These are phyloP conservation scores for Helostoma temminkii DNA, from an alignment of 2,797 vertebrate genomes.

Conservation along the genomic window DNA sequence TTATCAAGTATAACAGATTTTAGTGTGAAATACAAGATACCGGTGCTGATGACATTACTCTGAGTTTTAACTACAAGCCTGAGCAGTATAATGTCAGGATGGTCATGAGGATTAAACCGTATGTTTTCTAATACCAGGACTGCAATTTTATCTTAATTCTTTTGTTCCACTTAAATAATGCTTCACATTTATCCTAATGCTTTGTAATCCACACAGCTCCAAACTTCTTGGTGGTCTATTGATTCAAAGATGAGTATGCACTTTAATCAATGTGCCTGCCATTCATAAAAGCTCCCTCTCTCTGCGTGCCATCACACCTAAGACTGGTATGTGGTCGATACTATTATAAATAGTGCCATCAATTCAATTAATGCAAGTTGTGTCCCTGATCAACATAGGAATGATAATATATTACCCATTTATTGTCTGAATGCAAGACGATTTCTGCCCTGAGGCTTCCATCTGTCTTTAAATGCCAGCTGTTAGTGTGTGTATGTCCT, in stretches of 20 bases:
- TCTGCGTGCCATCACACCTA: conserved; percentile 52
- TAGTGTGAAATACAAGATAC: neutral
- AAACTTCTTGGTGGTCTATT: conserved; percentile 40
- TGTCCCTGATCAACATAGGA: conserved; percentile 52
- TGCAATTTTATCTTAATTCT: neutral
- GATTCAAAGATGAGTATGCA: conserved; percentile 44
- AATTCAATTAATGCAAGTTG: conserved; percentile 58
- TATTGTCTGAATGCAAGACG: conserved; percentile 55
- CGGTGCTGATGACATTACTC: conserved; percentile 1
- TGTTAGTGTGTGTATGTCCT: neutral
- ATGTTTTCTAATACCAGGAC: conserved; percentile 1
- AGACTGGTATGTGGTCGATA: conserved; percentile 58
- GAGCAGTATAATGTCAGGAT: neutral
- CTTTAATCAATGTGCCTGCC: conserved; percentile 50
- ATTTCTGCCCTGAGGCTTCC: conserved; percentile 50
- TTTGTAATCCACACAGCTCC: conserved; percentile 23
- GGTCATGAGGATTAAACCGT: conserved; percentile 4
- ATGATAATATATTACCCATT: conserved; percentile 55
- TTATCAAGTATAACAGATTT: conserved; percentile 20
- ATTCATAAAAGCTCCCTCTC: conserved; percentile 54
- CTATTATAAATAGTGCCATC: conserved; percentile 62
- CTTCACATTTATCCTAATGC: conserved; percentile 22
- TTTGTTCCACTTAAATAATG: conserved; percentile 15
- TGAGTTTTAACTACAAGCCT: conserved; percentile 13
- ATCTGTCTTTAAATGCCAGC: conserved; percentile 59